phyloP scores from a whole-genome alignment of 92 coral and sea anemone genomes.

The Meandrina meandrites region DNA sequence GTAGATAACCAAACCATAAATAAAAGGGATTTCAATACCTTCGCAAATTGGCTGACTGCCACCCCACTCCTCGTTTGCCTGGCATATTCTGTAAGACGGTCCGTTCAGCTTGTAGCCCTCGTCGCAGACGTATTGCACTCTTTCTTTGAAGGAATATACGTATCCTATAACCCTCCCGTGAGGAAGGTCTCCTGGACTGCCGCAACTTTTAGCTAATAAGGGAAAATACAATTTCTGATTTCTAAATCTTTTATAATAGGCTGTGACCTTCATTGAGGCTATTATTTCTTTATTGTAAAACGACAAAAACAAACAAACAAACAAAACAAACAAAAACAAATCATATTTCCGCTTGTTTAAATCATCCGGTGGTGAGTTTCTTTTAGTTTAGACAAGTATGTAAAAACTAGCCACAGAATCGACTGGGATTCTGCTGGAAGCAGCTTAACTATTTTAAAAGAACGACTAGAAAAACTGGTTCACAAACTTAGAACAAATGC shows the following conservation, averaged over 20 bases:
- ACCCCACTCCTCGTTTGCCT: slow-evolving; percentile 79
- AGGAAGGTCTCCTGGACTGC: slow-evolving; percentile 9
- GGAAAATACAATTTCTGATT: neutral
- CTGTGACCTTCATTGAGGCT: neutral
- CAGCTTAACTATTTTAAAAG: too few species aligned
- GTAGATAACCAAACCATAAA: too few species aligned
- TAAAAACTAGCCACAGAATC: too few species aligned
- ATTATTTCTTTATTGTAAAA: too few species aligned
- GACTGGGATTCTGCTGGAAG: too few species aligned
- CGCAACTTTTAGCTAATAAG: slow-evolving; percentile 41
- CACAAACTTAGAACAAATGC: too few species aligned
- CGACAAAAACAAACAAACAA: too few species aligned
- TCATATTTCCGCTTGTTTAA: too few species aligned
- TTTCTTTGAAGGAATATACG: slow-evolving; percentile 34
- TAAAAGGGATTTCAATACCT: slow-evolving; percentile 36
- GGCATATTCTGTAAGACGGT: slow-evolving; percentile 68
- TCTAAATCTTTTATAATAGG: neutral
- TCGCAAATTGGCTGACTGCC: slow-evolving; percentile 69
- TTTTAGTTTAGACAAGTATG: too few species aligned
- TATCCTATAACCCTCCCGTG: slow-evolving; percentile 30
- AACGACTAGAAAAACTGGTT: too few species aligned
- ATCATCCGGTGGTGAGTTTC: too few species aligned
- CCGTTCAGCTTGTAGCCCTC: slow-evolving; percentile 55
- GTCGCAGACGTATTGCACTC: slow-evolving; percentile 23
- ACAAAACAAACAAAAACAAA: too few species aligned